Evolutionary conservation across 2,113 vertebrate genomes (phyloP), one percentile per base, ranked within the genome.

Genomic region (Nibea coibor): DNA sequence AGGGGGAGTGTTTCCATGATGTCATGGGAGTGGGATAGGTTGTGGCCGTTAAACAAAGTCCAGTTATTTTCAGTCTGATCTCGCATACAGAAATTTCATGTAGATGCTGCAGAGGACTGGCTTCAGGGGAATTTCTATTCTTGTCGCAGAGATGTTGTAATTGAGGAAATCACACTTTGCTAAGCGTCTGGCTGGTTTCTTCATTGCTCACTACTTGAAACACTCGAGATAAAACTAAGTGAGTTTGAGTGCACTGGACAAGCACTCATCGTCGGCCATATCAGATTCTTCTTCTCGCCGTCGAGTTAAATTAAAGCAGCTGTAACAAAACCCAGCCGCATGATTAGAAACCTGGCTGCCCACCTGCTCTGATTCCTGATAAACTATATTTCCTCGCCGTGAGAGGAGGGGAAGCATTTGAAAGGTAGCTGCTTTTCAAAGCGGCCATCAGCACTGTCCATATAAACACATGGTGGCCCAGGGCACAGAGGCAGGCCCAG

Each of bases 401-500:
- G 11, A 81, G 56, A 69, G 68, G 81, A 81, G 72, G 61, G 50
- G 19, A 75, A 35, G 51, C 3, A 26, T 81, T 73, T 47, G 26
- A 76, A 53, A 72, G 26, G n/a, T 9, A 50, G 12, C 3, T 56
- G 31, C 42, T 59, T 83, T 71, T 82, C 20, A 81, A 82, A 86
- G 48, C 3, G n/a, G 39, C 56, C 64, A 58, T 64, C 53, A 75
- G 70, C 82, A 53, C 22, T 68, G 56, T 67, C 84, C 67, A 35
- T 63, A 58, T 15, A 51, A 73, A 57, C 62, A 83, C 78, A 78
- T 66, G 54, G 62, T 47, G 70, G 78, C 88, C 79, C 35, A 24
- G 50, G 72, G 82, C 75, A 47, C 31, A 50, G 48, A 45, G 53
- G 19, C 84, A 73, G 5, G 84, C 47, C 72, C 47, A 16, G 62